phyloP scores from a whole-genome alignment of 53 echinoderm and acorn worm species.

The Holothuria scabra region DNA sequence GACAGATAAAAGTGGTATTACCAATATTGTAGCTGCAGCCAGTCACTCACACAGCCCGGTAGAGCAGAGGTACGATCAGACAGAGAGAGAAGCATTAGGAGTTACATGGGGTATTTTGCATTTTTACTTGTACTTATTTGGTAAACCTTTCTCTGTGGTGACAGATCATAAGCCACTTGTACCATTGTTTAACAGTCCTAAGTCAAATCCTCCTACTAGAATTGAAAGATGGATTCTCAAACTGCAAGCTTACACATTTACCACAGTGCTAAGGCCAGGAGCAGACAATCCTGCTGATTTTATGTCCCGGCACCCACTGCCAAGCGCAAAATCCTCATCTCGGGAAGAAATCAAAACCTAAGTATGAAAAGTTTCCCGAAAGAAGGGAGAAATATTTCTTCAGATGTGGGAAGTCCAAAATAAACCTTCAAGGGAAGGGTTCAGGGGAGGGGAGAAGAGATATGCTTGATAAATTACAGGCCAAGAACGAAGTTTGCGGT shows the following conservation, averaged over 20 bases:
- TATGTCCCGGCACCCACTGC: slow-evolving; percentile 60
- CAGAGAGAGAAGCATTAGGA: slow-evolving; percentile 31
- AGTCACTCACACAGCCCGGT: slow-evolving; percentile 53
- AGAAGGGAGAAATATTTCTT: too few species aligned
- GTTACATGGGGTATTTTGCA: slow-evolving; percentile 48
- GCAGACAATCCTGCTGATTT: slow-evolving; percentile 66
- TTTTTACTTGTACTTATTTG: too few species aligned
- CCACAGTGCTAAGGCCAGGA: slow-evolving; percentile 53
- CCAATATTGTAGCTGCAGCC: slow-evolving; percentile 6
- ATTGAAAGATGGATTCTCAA: slow-evolving; percentile 55
- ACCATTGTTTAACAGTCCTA: slow-evolving; percentile 52
- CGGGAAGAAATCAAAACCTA: slow-evolving; percentile 33
- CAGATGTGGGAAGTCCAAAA: too few species aligned
- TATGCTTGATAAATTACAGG: too few species aligned
- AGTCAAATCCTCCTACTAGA: slow-evolving; percentile 48
- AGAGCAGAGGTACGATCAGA: slow-evolving; percentile 59
- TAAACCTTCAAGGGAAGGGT: too few species aligned
- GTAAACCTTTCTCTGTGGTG: slow-evolving; percentile 35
- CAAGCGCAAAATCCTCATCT: slow-evolving; percentile 25
- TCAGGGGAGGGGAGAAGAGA: too few species aligned
- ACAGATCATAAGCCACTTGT: slow-evolving; percentile 72
- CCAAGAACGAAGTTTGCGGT: too few species aligned
- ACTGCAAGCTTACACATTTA: slow-evolving; percentile 59
- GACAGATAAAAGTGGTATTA: not conserved
- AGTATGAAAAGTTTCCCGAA: too few species aligned